These are phyloP conservation scores for Colletes collaris DNA, from an alignment of 2,888 invertebrate genomes.

Conservation along the genomic window DNA sequence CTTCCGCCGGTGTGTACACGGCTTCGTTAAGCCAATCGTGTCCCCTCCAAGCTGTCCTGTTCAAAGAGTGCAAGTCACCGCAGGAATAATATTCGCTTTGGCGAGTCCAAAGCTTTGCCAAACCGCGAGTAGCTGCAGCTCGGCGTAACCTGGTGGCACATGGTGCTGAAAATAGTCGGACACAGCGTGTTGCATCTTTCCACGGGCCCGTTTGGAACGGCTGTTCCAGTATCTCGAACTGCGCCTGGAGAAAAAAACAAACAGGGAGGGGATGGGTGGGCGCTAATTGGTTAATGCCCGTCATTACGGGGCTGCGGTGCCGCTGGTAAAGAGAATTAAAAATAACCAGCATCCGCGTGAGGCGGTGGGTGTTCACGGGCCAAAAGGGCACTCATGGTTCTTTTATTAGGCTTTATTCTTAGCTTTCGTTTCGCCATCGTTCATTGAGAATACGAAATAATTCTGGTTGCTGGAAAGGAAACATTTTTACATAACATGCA, in stretches of 20 bases:
- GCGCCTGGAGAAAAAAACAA: not conserved
- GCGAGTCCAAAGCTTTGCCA: conserved; percentile 54
- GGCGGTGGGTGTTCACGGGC: not conserved
- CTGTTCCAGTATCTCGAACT: conserved; percentile 52
- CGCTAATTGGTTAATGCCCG: conserved; percentile 77
- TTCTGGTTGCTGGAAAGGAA: not conserved
- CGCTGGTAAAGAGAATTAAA: conserved; percentile 72
- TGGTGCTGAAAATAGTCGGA: conserved; percentile 65
- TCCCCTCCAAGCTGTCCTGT: not conserved
- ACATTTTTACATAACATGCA: not conserved
- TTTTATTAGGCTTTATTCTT: conserved; percentile 49
- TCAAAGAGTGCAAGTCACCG: conserved; percentile 45
- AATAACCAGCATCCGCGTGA: conserved; percentile 64
- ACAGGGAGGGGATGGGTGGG: conserved; percentile 25
- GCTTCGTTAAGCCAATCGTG: conserved; percentile 39
- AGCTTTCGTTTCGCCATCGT: conserved; percentile 6
- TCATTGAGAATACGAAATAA: conserved; percentile 38
- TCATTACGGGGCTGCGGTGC: conserved; percentile 66
- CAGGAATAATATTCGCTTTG: conserved; percentile 64
- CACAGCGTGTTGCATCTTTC: conserved; percentile 57
- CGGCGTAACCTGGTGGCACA: conserved; percentile 40
- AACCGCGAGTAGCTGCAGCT: conserved; percentile 39
- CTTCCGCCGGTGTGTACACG: conserved; percentile 2
- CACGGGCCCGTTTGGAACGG: conserved; percentile 51
- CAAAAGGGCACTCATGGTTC: conserved; percentile 29